Evolutionary conservation across 2,797 vertebrate genomes (phyloP).

Genomic region (Sebastes minor): DNA sequence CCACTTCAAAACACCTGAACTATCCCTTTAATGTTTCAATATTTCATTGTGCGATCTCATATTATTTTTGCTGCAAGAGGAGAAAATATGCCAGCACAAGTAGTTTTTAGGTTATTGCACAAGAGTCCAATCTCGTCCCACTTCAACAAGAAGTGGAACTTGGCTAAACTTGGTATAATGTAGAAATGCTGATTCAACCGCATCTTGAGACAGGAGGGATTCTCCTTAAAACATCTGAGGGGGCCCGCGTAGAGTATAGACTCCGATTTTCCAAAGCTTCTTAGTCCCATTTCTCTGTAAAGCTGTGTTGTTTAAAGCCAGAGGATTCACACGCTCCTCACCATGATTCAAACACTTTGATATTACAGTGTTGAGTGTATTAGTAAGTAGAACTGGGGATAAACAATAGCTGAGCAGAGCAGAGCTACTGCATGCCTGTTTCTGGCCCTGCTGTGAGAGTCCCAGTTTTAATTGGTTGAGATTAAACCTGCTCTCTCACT

Average conservation of each 20-base stretch:
- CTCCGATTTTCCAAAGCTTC: slow-evolving; percentile 9
- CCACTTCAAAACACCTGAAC: too few species aligned
- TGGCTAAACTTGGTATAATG: slow-evolving; percentile 10
- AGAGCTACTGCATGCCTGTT: slow-evolving; percentile 1
- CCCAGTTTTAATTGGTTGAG: slow-evolving; percentile 42
- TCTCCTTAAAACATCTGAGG: not conserved
- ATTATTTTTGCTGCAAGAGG: not conserved
- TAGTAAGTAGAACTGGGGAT: slow-evolving; percentile 5
- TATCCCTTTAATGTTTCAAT: not conserved
- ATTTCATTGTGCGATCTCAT: not conserved
- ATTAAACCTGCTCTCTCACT: slow-evolving; percentile 26
- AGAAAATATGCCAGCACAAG: not conserved
- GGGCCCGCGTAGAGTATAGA: not conserved
- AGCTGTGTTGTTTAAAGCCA: slow-evolving; percentile 12
- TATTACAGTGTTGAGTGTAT: not conserved
- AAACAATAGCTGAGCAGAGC: slow-evolving; percentile 22
- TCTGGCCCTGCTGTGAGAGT: slow-evolving; percentile 40
- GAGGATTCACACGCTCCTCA: not conserved
- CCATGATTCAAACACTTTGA: slow-evolving; percentile 16
- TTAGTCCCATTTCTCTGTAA: not conserved
- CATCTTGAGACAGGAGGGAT: not conserved
- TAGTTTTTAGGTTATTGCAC: slow-evolving; percentile 4
- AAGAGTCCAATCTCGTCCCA: slow-evolving; percentile 1
- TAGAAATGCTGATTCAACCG: slow-evolving; percentile 28
- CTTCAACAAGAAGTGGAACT: not conserved